Evolutionary conservation across 2,797 vertebrate genomes (phyloP), one percentile per base, ranked within the genome.

Genomic region (Pyrocephalus nanus): DNA sequence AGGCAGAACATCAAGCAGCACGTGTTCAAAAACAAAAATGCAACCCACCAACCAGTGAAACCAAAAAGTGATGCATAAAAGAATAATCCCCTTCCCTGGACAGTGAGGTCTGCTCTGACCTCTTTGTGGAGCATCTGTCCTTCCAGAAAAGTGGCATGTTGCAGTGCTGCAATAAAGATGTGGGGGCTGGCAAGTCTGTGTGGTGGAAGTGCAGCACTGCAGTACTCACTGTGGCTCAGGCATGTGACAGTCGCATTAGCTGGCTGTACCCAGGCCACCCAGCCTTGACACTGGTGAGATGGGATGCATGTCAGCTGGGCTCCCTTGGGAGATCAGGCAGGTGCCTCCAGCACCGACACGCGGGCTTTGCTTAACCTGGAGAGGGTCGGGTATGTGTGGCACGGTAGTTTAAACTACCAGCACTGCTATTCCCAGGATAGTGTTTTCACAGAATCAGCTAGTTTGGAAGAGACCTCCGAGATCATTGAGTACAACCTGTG

Each of bases 211-310:
- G 12, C 54, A 19, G 6, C 0, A 1, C 58, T 65, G 71, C 4
- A 1, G 36, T 38, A 7, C 25, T 47, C 6, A 2, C 29, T 2
- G 1, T 36, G 65, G 29, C 38, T 70, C 27, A 32, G 25, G 65
- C 10, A 1, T 10, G 20, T 2, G n/a, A 34, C 25, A 26, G n/a
- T 11, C 1, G 0, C 4, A 4, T 47, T n/a, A 27, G 40, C 30
- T 0, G 8, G 27, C 61, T 66, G 61, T 73, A 27, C 45, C n/a
- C 50, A 22, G 58, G 45, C 22, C 12, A 7, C 11, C 7, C 2
- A 4, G 42, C 27, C 11, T 10, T 3, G 9, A 47, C 6, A 6
- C 23, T 47, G 38, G n/a, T 4, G 12, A 55, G 8, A 26, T 34
- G 43, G 7, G 20, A 15, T 36, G 53, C 20, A 13, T 71, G 65